Base-by-base conservation (phyloP, 2,113 vertebrate species). In the Pangasianodon gigas region DNA sequence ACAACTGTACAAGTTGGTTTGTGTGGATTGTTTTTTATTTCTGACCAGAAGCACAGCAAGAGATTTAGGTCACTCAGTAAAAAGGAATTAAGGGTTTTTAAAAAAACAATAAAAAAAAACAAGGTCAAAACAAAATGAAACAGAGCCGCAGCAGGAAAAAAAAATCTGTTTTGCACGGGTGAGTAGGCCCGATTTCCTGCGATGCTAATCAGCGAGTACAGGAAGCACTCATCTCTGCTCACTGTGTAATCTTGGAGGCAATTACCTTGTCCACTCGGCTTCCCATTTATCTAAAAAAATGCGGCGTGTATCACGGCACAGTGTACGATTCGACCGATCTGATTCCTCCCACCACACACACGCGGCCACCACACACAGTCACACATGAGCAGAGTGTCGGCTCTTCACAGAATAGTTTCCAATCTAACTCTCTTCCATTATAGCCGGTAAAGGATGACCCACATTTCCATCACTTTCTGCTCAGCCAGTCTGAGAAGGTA, bases 401-500 rank as follows among this genome's bases (percentile, higher is more conserved):
- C 71, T 91, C 87, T 89, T 89, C 82, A 86, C 77, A 91, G 79
- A 92, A 88, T 77, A 69, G 74, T 75, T 87, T 93, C 90, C 84
- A 87, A 93, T 89, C 93, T 46, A 94, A 89, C 82, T 94, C 62
- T 95, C 79, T 96, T 93, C 94, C 90, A 89, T 98, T 98, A 90
- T 96, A 99, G 98, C 97, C 97, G 87, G 96, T 98, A 93, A 98
- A 97, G 95, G 97, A 99, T 89, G 98, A 99, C 94, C 97, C 98
- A 91, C 98, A 99, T 95, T 99, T 99, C 83, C 98, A 98, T 95
- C 98, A 99, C 95, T 99, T 99, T 94, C 96, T 99, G 91, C 97
- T 99, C 93, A 99, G 98, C 96, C 98, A 99, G 95, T 98, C 98
- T 82, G 98, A 99, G 94, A 99, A 99, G 98, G 98, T 99, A 96